Percentiles rank a stretch among this genome's conserved stretches.
Conservation (phyloP, 2,888 invertebrate genomes). For the Agonopterix heracliana region DNA sequence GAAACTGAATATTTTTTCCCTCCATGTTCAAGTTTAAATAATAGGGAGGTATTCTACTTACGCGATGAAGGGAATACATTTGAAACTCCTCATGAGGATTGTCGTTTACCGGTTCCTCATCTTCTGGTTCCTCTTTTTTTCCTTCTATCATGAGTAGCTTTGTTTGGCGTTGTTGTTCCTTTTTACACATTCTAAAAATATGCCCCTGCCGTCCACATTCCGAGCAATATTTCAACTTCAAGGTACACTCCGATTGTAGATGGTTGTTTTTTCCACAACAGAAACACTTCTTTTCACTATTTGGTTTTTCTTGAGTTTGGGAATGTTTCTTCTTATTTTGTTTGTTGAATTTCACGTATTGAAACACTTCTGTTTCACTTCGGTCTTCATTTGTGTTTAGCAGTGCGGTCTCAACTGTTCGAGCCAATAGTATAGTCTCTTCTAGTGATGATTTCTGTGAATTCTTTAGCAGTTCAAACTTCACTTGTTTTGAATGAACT, state of each 20-base stretch:
- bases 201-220: conserved; percentile 10
- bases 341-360: no score
- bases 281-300: not conserved
- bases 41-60: not conserved
- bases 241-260: conserved; percentile 4
- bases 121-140: not conserved
- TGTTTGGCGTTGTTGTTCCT: not conserved
- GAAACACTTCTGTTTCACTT: not conserved
- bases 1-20: not conserved
- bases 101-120: not conserved
- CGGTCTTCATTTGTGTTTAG: not conserved
- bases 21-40: not conserved
- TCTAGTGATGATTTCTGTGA: not conserved
- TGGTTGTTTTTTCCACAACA: conserved; percentile 7
- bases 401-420: conserved; percentile 1
- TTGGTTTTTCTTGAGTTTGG: not conserved
- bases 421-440: not conserved
- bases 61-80: not conserved
- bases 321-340: not conserved
- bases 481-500: conserved; percentile 5
- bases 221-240: conserved; percentile 7
- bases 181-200: conserved; percentile 4
- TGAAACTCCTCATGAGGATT: not conserved
- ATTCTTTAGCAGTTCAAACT: conserved; percentile 9
- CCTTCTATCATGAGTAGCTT: not conserved